These are phyloP conservation scores for Leptura quadrifasciata DNA, from an alignment of 2,888 invertebrate species.

Conservation along the genomic window DNA sequence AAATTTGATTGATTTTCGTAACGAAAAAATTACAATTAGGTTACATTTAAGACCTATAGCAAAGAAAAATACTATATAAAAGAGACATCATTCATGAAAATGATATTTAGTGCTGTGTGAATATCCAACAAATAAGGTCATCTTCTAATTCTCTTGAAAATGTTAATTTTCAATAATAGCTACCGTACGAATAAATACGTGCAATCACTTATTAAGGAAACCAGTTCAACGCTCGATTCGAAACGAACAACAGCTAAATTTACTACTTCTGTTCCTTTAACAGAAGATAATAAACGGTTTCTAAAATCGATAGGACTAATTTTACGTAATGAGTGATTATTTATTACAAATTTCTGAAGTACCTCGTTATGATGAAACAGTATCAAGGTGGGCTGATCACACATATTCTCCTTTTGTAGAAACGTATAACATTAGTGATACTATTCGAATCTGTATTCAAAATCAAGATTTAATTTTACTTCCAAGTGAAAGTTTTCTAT, in stretches of 20 bases:
- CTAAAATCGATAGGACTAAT: constrained; percentile 44
- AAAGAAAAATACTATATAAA: constrained; percentile 18
- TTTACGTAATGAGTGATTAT: constrained; percentile 46
- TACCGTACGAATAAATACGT: constrained; percentile 39
- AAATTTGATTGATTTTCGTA: constrained; percentile 64
- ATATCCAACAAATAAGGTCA: neutral
- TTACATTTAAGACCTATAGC: constrained; percentile 42
- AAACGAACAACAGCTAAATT: too few relatives aligned
- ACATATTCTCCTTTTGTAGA: constrained; percentile 60
- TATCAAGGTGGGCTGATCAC: constrained; percentile 58
- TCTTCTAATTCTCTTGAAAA: neutral
- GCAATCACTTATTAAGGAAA: too few relatives aligned
- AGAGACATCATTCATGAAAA: too few relatives aligned
- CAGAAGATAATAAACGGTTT: too few relatives aligned
- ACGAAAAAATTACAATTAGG: constrained; percentile 62
- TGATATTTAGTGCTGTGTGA: neutral
- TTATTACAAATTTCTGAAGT: constrained; percentile 50
- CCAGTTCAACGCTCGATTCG: too few relatives aligned
- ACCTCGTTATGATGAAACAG: constrained; percentile 56
- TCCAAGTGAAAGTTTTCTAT: constrained; percentile 56
- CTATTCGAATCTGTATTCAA: constrained; percentile 63
- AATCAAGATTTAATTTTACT: constrained; percentile 60
- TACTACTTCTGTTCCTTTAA: too few relatives aligned
- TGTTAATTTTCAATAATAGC: constrained; percentile 45
- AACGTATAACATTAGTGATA: constrained; percentile 62